phyloP scores from a whole-genome alignment of 2,797 vertebrate genomes.

The Potorous gilbertii region DNA sequence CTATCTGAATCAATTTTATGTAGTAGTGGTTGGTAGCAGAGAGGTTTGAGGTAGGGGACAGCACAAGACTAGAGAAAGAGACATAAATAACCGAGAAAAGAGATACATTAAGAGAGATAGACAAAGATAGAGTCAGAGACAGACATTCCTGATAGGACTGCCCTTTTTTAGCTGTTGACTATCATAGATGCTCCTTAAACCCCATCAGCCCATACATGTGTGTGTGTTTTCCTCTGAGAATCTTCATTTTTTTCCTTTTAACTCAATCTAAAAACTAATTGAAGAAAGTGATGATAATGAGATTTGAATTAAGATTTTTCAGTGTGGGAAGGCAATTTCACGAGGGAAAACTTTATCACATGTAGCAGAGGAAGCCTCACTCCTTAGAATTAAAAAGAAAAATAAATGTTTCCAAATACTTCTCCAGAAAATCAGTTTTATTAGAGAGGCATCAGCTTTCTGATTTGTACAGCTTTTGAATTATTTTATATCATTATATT shows the following conservation, averaged over 20 bases:
- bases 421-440: constrained; percentile 1
- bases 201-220: not conserved
- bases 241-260: constrained; percentile 23
- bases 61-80: not conserved
- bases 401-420: not conserved
- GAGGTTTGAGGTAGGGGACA: not conserved
- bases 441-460: constrained; percentile 6
- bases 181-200: not conserved
- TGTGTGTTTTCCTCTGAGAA: not conserved
- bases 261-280: constrained; percentile 13
- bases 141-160: constrained; percentile 15
- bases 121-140: not conserved
- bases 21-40: not conserved
- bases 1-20: not conserved
- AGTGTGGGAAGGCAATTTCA: not conserved
- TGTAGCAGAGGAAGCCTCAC: not conserved
- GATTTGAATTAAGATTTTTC: constrained; percentile 23
- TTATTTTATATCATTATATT: constrained; percentile 4
- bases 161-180: not conserved
- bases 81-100: not conserved
- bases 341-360: constrained; percentile 14
- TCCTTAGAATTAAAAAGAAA: constrained; percentile 43
- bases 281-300: not conserved
- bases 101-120: not conserved
- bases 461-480: not conserved